These are phyloP conservation scores for Drosophila tropicalis DNA, from an alignment of 1,140 invertebrate genomes.

Conservation along the genomic window DNA sequence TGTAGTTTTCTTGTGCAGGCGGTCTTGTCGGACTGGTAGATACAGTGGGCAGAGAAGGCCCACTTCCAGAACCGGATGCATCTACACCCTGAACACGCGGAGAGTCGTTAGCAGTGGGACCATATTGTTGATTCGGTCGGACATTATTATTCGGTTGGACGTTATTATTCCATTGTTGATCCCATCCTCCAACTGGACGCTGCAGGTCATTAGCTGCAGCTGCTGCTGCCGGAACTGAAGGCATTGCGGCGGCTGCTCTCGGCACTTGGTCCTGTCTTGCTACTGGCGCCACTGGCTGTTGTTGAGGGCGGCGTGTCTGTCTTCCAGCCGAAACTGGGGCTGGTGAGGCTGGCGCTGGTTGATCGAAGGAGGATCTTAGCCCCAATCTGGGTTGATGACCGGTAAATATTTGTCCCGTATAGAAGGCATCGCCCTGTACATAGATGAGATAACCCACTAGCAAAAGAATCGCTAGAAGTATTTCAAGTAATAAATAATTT, in stretches of 20 bases:
- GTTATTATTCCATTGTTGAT: slow-evolving; percentile 1
- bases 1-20: slow-evolving; percentile 37
- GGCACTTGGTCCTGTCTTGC: neutral
- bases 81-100: neutral
- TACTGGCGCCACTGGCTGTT: neutral
- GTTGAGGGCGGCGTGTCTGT: too few species aligned
- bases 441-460: slow-evolving; percentile 1
- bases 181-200: neutral
- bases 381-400: neutral
- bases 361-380: neutral
- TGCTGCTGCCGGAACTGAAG: neutral
- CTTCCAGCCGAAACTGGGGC: neutral
- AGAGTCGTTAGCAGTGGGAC: neutral
- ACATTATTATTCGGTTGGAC: neutral
- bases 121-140: neutral
- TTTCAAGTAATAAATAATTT: neutral
- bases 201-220: neutral
- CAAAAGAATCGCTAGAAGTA: neutral
- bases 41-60: neutral
- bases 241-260: neutral
- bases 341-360: neutral
- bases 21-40: slow-evolving; percentile 31
- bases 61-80: slow-evolving; percentile 4
- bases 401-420: neutral
- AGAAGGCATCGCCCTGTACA: slow-evolving; percentile 1